Conservation (phyloP, 2,113 vertebrate genomes). For the Chlorodrepanis virens region DNA sequence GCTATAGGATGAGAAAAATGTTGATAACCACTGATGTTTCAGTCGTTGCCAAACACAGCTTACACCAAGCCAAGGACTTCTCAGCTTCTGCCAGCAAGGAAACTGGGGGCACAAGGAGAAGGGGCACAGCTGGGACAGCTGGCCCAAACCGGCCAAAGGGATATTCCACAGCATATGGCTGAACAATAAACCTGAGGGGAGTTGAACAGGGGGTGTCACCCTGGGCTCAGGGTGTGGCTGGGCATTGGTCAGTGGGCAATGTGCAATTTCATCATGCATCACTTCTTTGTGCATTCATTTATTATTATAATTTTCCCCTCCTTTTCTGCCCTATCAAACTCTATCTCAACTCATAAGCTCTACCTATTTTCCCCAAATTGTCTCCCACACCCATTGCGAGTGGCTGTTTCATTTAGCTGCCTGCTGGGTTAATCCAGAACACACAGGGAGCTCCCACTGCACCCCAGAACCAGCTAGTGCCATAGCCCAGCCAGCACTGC, state of each 20-base stretch:
- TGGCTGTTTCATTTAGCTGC: background rate
- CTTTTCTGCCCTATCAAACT: background rate
- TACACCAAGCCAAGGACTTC: background rate
- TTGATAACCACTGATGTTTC: background rate
- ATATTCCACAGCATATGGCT: background rate
- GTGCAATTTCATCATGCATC: accelerated
- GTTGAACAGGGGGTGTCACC: background rate
- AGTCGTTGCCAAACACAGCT: background rate
- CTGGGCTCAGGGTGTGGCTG: background rate
- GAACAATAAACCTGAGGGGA: background rate
- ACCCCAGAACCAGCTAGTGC: background rate
- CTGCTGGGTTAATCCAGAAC: background rate
- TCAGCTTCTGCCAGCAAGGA: background rate
- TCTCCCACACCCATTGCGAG: accelerated
- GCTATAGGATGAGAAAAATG: background rate
- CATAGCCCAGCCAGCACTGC: background rate
- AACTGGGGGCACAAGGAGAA: background rate
- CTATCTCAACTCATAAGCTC: background rate
- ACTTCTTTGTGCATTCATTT: background rate
- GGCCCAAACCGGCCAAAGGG: background rate
- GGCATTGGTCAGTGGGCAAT: background rate
- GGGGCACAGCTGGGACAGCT: background rate
- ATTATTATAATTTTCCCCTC: background rate
- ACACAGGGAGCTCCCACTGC: background rate
- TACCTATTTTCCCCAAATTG: background rate